These are phyloP conservation scores for Petromus typicus DNA, from an alignment of 2,113 vertebrate species.

Conservation along the genomic window DNA sequence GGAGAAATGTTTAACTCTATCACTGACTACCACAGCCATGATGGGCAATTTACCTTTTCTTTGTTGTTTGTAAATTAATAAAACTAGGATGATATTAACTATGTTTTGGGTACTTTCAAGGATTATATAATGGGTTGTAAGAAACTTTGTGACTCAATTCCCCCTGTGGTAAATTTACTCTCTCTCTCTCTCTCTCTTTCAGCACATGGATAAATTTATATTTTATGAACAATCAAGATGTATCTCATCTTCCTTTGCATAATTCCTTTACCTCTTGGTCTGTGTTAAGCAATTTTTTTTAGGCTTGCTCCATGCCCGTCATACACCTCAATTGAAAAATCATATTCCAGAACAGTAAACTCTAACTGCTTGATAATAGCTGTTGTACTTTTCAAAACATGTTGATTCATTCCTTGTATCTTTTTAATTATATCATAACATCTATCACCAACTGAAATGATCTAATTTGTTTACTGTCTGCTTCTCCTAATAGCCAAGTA, in stretches of 20 bases:
- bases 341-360: background rate
- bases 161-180: rapidly evolving
- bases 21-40: background rate
- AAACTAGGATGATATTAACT: background rate
- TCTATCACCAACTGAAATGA: background rate
- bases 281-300: background rate
- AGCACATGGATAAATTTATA: background rate
- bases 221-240: background rate
- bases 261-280: too few species aligned
- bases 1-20: background rate
- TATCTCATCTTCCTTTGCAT: background rate
- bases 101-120: background rate
- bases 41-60: background rate
- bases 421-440: background rate
- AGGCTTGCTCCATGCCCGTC: too few species aligned
- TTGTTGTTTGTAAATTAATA: background rate
- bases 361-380: background rate
- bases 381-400: background rate
- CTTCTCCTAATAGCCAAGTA: rapidly evolving
- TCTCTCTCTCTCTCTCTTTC: too few species aligned
- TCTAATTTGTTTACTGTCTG: background rate
- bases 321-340: background rate
- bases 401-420: background rate
- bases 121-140: background rate
- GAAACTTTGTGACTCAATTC: background rate